Evolutionary conservation across 2,797 vertebrate species (phyloP).

Genomic region (Echeneis naucrates): DNA sequence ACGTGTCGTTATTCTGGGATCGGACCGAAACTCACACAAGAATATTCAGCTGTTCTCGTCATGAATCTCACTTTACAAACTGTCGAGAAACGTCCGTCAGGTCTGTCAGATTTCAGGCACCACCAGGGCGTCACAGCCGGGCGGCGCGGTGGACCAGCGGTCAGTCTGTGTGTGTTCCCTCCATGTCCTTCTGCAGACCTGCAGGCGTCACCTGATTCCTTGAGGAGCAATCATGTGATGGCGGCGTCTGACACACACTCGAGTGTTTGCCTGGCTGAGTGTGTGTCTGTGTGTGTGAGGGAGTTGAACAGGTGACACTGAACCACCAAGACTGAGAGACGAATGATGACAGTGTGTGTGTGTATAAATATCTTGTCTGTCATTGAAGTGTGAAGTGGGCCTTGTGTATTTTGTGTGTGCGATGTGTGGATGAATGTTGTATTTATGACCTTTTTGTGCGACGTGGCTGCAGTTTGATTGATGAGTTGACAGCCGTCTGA

Average conservation of each 20-base stretch:
- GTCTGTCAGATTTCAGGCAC: no score
- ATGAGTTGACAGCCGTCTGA: conserved; percentile 41
- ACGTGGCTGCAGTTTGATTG: conserved; percentile 21
- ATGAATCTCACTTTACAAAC: not conserved
- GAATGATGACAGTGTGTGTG: conserved; percentile 7
- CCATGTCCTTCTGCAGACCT: no score
- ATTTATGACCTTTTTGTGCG: conserved; percentile 2
- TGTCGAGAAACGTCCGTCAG: no score
- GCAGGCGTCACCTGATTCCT: no score
- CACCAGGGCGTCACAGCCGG: no score
- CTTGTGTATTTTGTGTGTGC: not conserved
- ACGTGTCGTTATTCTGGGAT: not conserved
- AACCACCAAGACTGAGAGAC: not conserved
- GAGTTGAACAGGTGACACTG: conserved; percentile 15
- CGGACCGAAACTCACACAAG: not conserved
- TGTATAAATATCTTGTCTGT: conserved; percentile 1
- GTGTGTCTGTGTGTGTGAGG: conserved; percentile 13
- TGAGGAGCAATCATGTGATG: no score
- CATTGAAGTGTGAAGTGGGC: not conserved
- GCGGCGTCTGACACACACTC: not conserved
- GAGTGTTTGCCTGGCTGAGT: no score
- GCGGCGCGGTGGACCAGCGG: no score
- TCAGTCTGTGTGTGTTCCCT: no score
- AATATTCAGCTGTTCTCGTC: not conserved
- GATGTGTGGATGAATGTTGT: not conserved